phyloP scores from a whole-genome alignment of 2,888 invertebrate genomes.

The Cataglyphis altisquamis region DNA sequence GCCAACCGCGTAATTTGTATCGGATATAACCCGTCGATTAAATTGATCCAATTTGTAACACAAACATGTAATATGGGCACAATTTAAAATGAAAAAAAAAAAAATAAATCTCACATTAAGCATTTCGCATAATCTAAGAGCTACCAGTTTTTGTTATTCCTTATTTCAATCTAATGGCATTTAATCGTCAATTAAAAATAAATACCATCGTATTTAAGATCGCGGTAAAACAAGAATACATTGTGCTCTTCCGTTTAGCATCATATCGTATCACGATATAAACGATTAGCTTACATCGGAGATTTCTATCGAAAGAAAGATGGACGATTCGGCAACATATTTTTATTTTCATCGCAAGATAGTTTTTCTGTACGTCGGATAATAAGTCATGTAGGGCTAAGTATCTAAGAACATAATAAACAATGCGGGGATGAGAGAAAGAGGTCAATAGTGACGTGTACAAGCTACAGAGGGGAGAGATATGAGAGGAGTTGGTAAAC shows the following conservation, averaged over 20 bases:
- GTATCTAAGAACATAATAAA: slow-evolving; percentile 29
- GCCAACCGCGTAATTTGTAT: slow-evolving; percentile 51
- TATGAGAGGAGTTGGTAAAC: slow-evolving; percentile 25
- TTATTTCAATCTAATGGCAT: not conserved
- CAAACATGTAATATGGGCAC: slow-evolving; percentile 9
- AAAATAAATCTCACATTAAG: slow-evolving; percentile 22
- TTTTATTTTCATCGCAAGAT: slow-evolving; percentile 65
- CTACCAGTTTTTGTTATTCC: not conserved
- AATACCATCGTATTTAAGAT: not conserved
- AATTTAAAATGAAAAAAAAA: slow-evolving; percentile 22
- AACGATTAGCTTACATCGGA: slow-evolving; percentile 57
- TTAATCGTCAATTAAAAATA: not conserved
- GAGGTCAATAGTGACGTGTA: not conserved
- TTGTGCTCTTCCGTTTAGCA: slow-evolving; percentile 47
- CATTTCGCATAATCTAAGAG: not conserved
- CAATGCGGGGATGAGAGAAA: slow-evolving; percentile 21
- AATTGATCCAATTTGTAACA: slow-evolving; percentile 29
- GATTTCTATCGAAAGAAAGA: slow-evolving; percentile 66
- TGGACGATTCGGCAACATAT: slow-evolving; percentile 55
- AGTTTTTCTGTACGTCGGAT: slow-evolving; percentile 68
- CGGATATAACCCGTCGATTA: slow-evolving; percentile 28
- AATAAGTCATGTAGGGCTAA: slow-evolving; percentile 71
- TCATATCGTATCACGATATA: slow-evolving; percentile 56
- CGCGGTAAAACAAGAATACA: slow-evolving; percentile 52
- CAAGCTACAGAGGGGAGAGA: slow-evolving; percentile 23